Evolutionary conservation across 2,888 invertebrate species (phyloP).

Genomic region (Morpho helenor): DNA sequence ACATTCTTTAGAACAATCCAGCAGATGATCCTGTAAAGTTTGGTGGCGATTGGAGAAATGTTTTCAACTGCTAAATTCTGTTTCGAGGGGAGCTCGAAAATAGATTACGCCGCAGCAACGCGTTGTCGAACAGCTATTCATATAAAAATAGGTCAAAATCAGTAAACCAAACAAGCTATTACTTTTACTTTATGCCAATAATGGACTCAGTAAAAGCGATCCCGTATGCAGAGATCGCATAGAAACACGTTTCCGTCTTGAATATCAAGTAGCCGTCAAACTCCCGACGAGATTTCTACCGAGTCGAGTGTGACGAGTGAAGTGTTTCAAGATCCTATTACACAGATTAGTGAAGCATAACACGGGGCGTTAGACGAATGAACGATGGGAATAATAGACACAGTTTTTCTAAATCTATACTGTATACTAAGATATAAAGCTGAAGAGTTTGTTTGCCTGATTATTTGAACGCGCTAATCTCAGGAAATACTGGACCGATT

Average conservation of each 20-base stretch:
- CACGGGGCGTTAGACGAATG: conserved; percentile 29
- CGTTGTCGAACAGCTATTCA: too few relatives aligned
- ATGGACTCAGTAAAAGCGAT: conserved; percentile 13
- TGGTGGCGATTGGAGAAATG: too few relatives aligned
- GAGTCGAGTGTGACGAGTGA: conserved; percentile 34
- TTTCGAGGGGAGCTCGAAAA: too few relatives aligned
- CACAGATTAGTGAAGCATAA: conserved; percentile 32
- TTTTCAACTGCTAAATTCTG: too few relatives aligned
- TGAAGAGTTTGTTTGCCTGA: too few relatives aligned
- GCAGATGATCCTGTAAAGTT: too few relatives aligned
- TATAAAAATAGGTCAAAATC: neutral
- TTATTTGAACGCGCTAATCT: too few relatives aligned
- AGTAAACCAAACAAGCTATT: conserved; percentile 8
- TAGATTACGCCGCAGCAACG: too few relatives aligned
- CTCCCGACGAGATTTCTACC: conserved; percentile 33
- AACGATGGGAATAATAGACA: conserved; percentile 12
- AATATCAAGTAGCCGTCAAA: conserved; percentile 25
- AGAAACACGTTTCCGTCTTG: conserved; percentile 24
- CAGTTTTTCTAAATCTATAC: conserved; percentile 10
- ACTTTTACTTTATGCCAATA: conserved; percentile 15
- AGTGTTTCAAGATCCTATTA: conserved; percentile 30
- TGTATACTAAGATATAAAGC: too few relatives aligned
- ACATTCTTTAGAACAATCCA: too few relatives aligned
- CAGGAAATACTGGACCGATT: too few relatives aligned
- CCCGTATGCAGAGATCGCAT: conserved; percentile 17